phyloP scores from a whole-genome alignment of 2,888 invertebrate genomes.

The Tetragonula carbonaria region DNA sequence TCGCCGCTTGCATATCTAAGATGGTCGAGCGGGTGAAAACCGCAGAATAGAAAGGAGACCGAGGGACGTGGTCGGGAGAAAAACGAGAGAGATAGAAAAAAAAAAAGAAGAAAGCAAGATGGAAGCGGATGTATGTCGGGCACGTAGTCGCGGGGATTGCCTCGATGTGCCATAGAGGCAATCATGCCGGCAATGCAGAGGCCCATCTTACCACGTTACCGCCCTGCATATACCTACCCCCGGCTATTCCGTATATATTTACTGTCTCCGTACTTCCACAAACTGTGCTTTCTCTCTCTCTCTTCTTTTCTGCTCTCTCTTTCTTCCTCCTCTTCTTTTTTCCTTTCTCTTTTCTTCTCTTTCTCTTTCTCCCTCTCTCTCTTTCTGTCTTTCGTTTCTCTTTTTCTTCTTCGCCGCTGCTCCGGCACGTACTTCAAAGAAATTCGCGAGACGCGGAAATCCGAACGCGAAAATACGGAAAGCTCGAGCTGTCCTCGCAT shows the following conservation, averaged over 20 bases:
- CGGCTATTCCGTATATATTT: constrained; percentile 71
- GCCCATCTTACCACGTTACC: constrained; percentile 82
- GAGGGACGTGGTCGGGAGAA: constrained; percentile 64
- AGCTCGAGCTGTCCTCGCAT: constrained; percentile 47
- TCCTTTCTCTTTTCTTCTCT: not conserved
- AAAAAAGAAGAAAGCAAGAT: constrained; percentile 75
- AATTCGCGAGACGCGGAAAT: constrained; percentile 65
- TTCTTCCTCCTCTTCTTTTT: not conserved
- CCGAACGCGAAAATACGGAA: constrained; percentile 54
- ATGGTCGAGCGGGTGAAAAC: constrained; percentile 67
- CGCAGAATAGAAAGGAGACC: constrained; percentile 54
- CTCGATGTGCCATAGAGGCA: constrained; percentile 84
- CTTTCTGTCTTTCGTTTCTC: not conserved
- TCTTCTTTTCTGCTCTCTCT: constrained; percentile 3
- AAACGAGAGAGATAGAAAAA: constrained; percentile 62
- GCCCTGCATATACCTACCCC: constrained; percentile 83
- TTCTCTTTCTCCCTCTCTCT: constrained; percentile 8
- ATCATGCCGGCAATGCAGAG: constrained; percentile 84
- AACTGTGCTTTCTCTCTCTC: constrained; percentile 49
- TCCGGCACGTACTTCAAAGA: constrained; percentile 63
- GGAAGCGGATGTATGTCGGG: constrained; percentile 83
- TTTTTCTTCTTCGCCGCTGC: not conserved
- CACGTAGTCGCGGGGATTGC: constrained; percentile 84
- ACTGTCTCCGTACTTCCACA: constrained; percentile 73
- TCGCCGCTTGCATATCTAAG: constrained; percentile 77